Evolutionary conservation across 1,140 invertebrate genomes (phyloP), one percentile per base, ranked within the genome.

Genomic region (Caenorhabditis tropicalis): DNA sequence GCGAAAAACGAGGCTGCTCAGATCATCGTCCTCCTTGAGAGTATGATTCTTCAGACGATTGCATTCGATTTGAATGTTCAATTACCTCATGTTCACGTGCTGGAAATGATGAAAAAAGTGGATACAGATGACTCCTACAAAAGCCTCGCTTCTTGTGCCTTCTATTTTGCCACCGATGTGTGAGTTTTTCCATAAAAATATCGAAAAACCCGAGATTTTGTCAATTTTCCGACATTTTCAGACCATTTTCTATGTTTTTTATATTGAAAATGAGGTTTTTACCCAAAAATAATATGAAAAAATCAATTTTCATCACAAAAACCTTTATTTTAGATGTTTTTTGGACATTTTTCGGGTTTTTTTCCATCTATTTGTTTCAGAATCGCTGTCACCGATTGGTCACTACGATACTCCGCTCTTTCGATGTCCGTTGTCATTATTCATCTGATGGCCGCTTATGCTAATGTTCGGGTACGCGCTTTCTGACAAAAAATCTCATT

Each of bases 11-110:
- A 74, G n/a, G 65, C 65, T 0, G 65, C 65, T 24, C 65, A 74
- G 27, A 74, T 74, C 36, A 74, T 74, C n/a, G 65, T 74, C 2
- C 65, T 74, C n/a, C 65, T 74, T 2, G 65, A 74, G 36, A 74
- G 65, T n/a, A 74, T 74, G 65, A 74, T 74, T 43, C 65, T 74
- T 24, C 65, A 74, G 29, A 74, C 65, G 15, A 74, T 74, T 21
- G 65, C 65, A 21, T 74, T 74, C 36, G 65, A 74, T 24, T n/a
- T 74, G 10, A 74, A 74, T n/a, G n/a, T 74, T 12, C 36, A 43
- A 24, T n/a, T 74, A 27, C 65, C 65, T 10, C 65, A 74, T 43
- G 15, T 43, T 21, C 4, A 43, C 12, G 65, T 74, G 12, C n/a
- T 74, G 36, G n/a, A 74, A 10, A 46, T 74, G 6, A 74, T 74